A percentile compares a stretch with the other conserved stretches of the same genome.
phyloP scores from a whole-genome alignment of 2,888 invertebrate genomes.

The Adelognathus sp. region DNA sequence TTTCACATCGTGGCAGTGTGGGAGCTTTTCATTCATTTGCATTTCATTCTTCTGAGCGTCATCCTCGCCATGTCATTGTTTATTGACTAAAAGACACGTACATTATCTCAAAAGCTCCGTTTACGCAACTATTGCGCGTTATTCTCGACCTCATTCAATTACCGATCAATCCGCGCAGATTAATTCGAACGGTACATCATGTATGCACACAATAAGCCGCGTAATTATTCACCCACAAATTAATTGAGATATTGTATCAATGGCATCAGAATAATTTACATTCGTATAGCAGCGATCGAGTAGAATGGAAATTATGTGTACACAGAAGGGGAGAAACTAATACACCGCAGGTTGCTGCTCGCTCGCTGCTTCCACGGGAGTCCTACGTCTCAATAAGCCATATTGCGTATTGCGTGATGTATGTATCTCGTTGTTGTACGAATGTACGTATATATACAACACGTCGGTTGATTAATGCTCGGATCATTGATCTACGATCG shows the following conservation, averaged over 20 bases:
- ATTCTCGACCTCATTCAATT: neutral
- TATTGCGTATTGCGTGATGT: constrained; percentile 14
- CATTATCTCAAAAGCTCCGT: neutral
- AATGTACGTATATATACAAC: constrained; percentile 18
- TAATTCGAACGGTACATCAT: neutral
- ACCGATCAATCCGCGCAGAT: neutral
- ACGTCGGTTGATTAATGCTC: constrained; percentile 55
- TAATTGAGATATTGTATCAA: constrained; percentile 31
- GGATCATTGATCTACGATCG: constrained; percentile 59
- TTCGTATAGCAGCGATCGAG: neutral
- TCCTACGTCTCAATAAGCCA: constrained; percentile 38
- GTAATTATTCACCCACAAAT: constrained; percentile 10
- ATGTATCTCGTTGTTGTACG: constrained; percentile 16
- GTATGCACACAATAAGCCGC: neutral
- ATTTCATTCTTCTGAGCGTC: neutral
- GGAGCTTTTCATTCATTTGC: no score
- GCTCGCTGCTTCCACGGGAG: neutral
- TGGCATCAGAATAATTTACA: neutral
- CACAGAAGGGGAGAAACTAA: constrained; percentile 5
- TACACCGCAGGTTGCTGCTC: neutral
- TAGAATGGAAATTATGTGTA: neutral
- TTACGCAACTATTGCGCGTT: neutral
- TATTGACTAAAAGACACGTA: neutral
- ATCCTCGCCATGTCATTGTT: neutral
- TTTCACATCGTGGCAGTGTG: no score